phyloP scores from a whole-genome alignment of 2,113 vertebrate genomes.

The Sebastes fasciatus region DNA sequence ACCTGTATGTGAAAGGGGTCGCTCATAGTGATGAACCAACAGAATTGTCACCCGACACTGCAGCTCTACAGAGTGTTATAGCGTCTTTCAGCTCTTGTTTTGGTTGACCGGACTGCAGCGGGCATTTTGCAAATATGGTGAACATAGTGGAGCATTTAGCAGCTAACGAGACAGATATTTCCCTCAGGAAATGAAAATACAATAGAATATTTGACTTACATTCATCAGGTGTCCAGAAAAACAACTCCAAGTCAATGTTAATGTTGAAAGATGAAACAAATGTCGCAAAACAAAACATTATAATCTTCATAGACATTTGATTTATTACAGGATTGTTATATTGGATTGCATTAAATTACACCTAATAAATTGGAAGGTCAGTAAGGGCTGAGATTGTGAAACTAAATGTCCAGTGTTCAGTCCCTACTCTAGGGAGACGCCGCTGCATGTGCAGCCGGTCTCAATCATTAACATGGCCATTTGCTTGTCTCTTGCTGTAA shows the following conservation, averaged over 20 bases:
- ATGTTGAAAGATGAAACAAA: neutral
- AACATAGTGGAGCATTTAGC: neutral
- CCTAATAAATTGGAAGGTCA: neutral
- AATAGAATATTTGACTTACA: neutral
- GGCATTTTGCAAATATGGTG: too few relatives aligned
- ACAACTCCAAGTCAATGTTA: neutral
- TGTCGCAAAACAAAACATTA: neutral
- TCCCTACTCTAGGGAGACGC: neutral
- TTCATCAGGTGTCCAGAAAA: constrained; percentile 3
- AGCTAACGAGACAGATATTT: neutral
- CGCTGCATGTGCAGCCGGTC: constrained; percentile 15
- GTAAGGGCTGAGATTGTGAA: constrained; percentile 4
- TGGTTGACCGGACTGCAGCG: too few relatives aligned
- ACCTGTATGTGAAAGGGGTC: too few relatives aligned
- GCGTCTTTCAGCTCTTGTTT: too few relatives aligned
- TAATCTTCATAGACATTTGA: neutral
- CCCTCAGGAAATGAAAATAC: neutral
- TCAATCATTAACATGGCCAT: constrained; percentile 55
- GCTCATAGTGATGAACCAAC: too few relatives aligned
- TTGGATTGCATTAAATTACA: neutral
- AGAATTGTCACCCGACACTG: too few relatives aligned
- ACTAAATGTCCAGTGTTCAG: constrained; percentile 24
- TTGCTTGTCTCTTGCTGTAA: constrained; percentile 38
- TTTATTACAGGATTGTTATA: neutral
- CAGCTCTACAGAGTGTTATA: too few relatives aligned